Evolutionary conservation across 2,888 invertebrate genomes (phyloP).

Genomic region (Diarsia dahlii): DNA sequence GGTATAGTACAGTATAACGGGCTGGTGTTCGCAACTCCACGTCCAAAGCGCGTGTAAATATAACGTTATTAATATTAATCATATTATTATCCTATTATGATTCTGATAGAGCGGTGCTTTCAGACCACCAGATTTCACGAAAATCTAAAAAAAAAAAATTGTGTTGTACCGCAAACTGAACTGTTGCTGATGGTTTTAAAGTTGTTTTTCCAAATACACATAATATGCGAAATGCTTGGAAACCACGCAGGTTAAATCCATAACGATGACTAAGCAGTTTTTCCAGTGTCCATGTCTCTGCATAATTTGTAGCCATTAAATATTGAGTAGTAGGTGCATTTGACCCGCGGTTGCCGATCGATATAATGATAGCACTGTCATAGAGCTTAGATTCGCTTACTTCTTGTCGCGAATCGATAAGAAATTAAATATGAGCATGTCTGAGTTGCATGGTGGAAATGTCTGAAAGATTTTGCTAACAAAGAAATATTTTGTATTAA

Average conservation of each 20-base stretch:
- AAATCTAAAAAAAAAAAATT: background rate
- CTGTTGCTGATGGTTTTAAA: background rate
- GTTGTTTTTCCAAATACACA: background rate
- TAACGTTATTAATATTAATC: too few species aligned
- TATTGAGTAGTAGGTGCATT: conserved; percentile 39
- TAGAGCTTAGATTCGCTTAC: conserved; percentile 27
- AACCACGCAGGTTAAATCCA: background rate
- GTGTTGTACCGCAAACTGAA: background rate
- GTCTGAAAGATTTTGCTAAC: background rate
- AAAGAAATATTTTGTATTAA: background rate
- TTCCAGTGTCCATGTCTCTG: background rate
- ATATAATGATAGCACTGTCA: conserved; percentile 24
- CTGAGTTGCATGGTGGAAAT: background rate
- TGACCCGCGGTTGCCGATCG: conserved; percentile 26
- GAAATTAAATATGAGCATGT: conserved; percentile 3
- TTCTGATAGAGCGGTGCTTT: too few species aligned
- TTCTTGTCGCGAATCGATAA: conserved; percentile 27
- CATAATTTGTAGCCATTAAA: conserved; percentile 30
- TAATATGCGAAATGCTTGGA: background rate
- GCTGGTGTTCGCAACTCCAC: too few species aligned
- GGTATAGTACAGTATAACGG: too few species aligned
- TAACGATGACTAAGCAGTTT: background rate
- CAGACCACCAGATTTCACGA: too few species aligned
- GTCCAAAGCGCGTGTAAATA: too few species aligned
- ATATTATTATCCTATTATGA: too few species aligned